Percentiles rank a stretch among this genome's conserved stretches.
Evolutionary conservation across 2,797 vertebrate species (phyloP).

Genomic region (Poecilia picta): DNA sequence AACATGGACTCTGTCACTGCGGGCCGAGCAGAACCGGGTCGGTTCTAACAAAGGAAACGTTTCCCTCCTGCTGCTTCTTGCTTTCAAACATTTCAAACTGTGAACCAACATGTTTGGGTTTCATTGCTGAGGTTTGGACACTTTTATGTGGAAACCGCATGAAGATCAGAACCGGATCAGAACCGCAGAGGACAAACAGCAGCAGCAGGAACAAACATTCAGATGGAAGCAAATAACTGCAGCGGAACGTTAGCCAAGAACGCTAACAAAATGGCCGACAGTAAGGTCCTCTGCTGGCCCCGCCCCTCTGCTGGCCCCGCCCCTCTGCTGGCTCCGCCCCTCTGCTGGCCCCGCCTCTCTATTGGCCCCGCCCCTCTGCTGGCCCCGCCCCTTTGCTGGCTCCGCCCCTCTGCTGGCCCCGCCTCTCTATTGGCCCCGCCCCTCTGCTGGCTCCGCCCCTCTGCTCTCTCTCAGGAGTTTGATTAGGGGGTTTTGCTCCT

Average conservation of each 20-base stretch:
- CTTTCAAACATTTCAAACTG: conserved; percentile 19
- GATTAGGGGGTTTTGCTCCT: background rate
- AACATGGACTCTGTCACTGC: too few relatives aligned
- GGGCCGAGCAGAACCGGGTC: background rate
- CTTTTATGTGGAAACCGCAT: conserved; percentile 60
- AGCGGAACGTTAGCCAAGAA: conserved; percentile 16
- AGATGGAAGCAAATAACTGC: conserved; percentile 9
- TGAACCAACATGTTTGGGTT: conserved; percentile 37
- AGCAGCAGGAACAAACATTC: conserved; percentile 24
- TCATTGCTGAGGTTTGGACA: conserved; percentile 39
- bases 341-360: background rate
- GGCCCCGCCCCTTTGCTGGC: too few relatives aligned
- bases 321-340: too few relatives aligned
- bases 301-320: too few relatives aligned
- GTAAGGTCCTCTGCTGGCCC: too few relatives aligned
- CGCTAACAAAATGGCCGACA: background rate
- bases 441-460: too few relatives aligned
- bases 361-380: background rate
- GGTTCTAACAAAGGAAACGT: background rate
- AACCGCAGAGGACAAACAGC: conserved; percentile 32
- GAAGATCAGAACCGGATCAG: conserved; percentile 53
- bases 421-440: too few relatives aligned
- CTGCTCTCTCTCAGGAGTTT: too few relatives aligned
- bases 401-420: too few relatives aligned
- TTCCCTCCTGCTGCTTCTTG: conserved; percentile 3